Evolutionary conservation across 1,140 invertebrate species (phyloP).

Genomic region (Lasaia peninsularis): DNA sequence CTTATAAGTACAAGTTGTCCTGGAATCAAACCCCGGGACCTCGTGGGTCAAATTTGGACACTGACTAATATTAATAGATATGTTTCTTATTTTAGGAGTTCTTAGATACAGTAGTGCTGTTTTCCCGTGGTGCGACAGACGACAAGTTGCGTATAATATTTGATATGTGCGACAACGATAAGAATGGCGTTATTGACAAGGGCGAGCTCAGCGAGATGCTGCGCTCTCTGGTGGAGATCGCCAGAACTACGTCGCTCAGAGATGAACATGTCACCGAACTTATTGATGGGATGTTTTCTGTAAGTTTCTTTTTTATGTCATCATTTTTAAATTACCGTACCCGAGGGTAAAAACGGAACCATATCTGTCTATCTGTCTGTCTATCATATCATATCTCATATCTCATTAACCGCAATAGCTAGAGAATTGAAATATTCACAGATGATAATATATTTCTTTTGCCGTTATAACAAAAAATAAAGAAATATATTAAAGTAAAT

Average conservation of each 20-base stretch:
- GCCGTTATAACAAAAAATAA: no score
- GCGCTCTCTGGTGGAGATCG: slow-evolving; percentile 95
- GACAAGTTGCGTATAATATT: slow-evolving; percentile 98
- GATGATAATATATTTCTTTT: no score
- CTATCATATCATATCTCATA: no score
- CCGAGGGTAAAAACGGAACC: no score
- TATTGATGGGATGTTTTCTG: slow-evolving; percentile 96
- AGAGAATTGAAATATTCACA: no score
- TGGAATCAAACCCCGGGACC: no score
- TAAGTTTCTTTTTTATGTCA: slow-evolving; percentile 43
- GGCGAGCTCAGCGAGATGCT: slow-evolving; percentile 96
- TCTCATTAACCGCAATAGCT: no score
- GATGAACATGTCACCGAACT: slow-evolving; percentile 94
- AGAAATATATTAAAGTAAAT: no score
- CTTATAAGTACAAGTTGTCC: no score
- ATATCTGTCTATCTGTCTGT: no score
- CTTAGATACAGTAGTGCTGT: slow-evolving; percentile 95
- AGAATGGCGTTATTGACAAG: slow-evolving; percentile 96
- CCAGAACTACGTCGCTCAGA: slow-evolving; percentile 91
- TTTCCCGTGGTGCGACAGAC: slow-evolving; percentile 94
- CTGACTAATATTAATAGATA: not conserved
- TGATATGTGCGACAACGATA: slow-evolving; percentile 98
- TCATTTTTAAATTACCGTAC: slow-evolving; percentile 6
- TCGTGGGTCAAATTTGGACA: not conserved
- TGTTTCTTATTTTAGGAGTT: slow-evolving; percentile 85